A percentile compares a stretch with the other conserved stretches of the same genome.
These are phyloP conservation scores for Gastrophryne carolinensis DNA, from an alignment of 2,797 vertebrate genomes.

Conservation along the genomic window DNA sequence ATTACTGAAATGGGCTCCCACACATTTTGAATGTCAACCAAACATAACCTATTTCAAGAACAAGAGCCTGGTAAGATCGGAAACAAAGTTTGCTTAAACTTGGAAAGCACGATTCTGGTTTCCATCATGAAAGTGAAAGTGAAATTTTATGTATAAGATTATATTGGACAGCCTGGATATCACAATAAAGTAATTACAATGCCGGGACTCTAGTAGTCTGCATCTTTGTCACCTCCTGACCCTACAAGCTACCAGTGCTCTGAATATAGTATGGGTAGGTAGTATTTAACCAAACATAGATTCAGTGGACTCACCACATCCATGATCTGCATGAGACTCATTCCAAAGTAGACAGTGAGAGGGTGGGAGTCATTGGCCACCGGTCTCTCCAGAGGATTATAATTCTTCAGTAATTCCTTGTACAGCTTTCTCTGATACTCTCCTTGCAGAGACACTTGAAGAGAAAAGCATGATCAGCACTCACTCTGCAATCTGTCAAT, in stretches of 20 bases:
- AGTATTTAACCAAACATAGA: slow-evolving; percentile 53
- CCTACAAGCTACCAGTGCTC: not conserved
- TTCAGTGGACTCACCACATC: slow-evolving; percentile 79
- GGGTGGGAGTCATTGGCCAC: slow-evolving; percentile 92
- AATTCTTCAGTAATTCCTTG: slow-evolving; percentile 91
- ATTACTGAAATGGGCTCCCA: too few relatives aligned
- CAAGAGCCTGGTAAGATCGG: too few relatives aligned
- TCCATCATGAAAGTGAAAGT: too few relatives aligned
- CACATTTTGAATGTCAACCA: too few relatives aligned
- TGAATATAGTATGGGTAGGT: not conserved
- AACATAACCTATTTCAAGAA: too few relatives aligned
- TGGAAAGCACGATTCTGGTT: too few relatives aligned
- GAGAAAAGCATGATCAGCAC: slow-evolving; percentile 37
- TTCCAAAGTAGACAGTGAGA: slow-evolving; percentile 84
- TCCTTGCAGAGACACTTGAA: slow-evolving; percentile 87
- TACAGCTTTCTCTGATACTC: slow-evolving; percentile 93
- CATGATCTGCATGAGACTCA: slow-evolving; percentile 95
- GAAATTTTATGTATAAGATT: too few relatives aligned
- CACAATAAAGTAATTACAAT: too few relatives aligned
- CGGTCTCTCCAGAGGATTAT: slow-evolving; percentile 92
- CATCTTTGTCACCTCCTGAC: not conserved
- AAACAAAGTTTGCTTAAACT: too few relatives aligned
- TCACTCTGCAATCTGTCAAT: not conserved
- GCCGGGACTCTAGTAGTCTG: too few relatives aligned
- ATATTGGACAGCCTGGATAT: too few relatives aligned